Evolutionary conservation across 2,797 vertebrate species (phyloP), one percentile per base, ranked within the genome.

Genomic region (Scyliorhinus canicula): DNA sequence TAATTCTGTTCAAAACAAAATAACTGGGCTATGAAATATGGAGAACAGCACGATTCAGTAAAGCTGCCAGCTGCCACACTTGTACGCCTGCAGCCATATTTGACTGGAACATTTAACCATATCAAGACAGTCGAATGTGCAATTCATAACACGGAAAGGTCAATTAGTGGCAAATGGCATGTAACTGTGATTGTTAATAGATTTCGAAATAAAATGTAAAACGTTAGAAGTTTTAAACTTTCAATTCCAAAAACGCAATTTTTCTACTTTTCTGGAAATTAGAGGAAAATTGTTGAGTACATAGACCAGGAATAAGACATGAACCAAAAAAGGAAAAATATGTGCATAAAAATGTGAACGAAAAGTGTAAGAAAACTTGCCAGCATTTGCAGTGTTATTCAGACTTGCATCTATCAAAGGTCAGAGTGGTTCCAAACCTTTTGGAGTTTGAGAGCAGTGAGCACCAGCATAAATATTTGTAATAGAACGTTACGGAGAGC

Each of bases 1-100:
- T 82, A 82, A 40, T 82, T 82, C 79, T 47, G 44, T 82, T 82
- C 19, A 82, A 82, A 82, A 82, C 79, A 82, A 82, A 82, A 82
- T 82, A 82, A 47, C 79, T 47, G 40, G 44, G 79, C 79, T 82
- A 82, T 82, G 79, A 47, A 82, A 82, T 47, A 47, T 82, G 79
- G 79, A 82, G 44, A 82, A 82, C 21, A 82, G 79, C 79, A 82
- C 19, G 40, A 82, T 21, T 82, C 79, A 24, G 1, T 82, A 82
- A 82, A 47, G 21, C 21, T 82, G 79, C 79, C 79, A 82, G 79
- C 79, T 82, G 79, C 79, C 79, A 47, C 74, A 44, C 21, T 82
- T 82, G 6, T 47, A 47, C 47, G 44, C 40, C 79, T 47, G 19
- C 40, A 82, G 79, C 79, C 77, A 26, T 47, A 47, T 82, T 82